Base-by-base conservation (phyloP, 2,797 vertebrate genomes). In the Gephyroberyx darwinii region DNA sequence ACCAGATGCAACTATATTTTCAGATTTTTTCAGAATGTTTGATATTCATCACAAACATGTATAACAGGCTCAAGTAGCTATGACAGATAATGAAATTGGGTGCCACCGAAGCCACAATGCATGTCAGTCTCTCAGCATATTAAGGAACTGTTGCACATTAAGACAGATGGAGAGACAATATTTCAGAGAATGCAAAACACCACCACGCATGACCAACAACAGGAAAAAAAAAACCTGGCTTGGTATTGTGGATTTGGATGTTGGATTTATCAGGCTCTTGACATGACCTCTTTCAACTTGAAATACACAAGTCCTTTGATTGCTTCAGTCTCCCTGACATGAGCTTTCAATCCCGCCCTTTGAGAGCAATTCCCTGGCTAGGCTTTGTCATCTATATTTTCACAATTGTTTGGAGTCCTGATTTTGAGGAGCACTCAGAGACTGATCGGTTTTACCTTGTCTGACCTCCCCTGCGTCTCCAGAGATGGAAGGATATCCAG, bases 291-390 rank as follows among this genome's bases (percentile, higher is more conserved):
- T 75, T 83, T 78, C 30, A 3, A 81, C 85, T 86, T 89, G 88
- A 90, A 90, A 88, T 85, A 92, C 89, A 90, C 89, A 83, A 86
- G 87, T 87, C 82, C 65, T 89, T 85, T 89, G 89, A 92, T 92
- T 91, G 86, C 86, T 76, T 84, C 80, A 75, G 76, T 78, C 84
- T 85, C 72, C 61, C 81, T 87, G 87, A 88, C 90, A 86, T 59
- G 71, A 85, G 88, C 88, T 90, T 91, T 91, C 89, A 92, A 92
- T 92, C 90, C 90, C 74, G 71, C 54, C 71, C 79, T 86, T 86
- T 82, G 82, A 88, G 88, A 87, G 86, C 83, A 83, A 90, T 90
- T 87, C 90, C 79, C 82, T 14, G 39, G 77, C 58, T 64, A 22
- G 82, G 72, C 83, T 87, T 86, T 89, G 86, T 90, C 86, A 88